phyloP scores from a whole-genome alignment of 2,888 invertebrate species.

The Lasioglossum calceatum region DNA sequence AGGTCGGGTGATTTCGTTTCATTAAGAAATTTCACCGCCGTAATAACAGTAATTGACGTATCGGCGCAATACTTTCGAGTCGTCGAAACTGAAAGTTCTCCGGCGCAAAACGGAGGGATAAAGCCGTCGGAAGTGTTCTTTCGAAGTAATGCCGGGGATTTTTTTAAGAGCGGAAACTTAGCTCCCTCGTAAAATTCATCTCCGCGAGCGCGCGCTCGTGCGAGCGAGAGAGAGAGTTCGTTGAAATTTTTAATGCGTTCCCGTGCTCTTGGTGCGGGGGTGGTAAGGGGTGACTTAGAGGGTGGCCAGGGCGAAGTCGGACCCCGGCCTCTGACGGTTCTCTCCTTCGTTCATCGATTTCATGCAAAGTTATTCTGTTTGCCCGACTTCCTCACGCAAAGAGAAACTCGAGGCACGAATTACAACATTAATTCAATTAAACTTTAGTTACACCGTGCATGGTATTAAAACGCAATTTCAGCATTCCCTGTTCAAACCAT shows the following conservation, averaged over 20 bases:
- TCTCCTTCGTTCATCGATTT: slow-evolving; percentile 55
- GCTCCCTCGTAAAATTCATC: slow-evolving; percentile 48
- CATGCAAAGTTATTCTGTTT: slow-evolving; percentile 61
- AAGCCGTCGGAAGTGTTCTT: slow-evolving; percentile 17
- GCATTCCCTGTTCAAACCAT: slow-evolving; percentile 33
- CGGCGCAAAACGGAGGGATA: slow-evolving; percentile 5
- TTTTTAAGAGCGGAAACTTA: slow-evolving; percentile 50
- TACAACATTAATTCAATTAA: slow-evolving; percentile 61
- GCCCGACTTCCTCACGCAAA: slow-evolving; percentile 55
- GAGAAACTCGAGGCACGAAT: slow-evolving; percentile 57
- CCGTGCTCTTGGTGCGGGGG: neutral
- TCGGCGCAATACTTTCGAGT: neutral
- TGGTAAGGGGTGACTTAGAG: neutral
- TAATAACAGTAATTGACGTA: neutral
- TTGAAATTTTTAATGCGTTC: slow-evolving; percentile 53
- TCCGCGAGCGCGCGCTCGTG: neutral
- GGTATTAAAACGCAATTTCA: slow-evolving; percentile 57
- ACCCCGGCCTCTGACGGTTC: slow-evolving; percentile 19
- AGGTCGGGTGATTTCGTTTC: neutral
- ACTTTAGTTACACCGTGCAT: slow-evolving; percentile 51
- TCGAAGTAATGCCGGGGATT: neutral
- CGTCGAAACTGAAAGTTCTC: slow-evolving; percentile 12
- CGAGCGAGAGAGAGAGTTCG: neutral
- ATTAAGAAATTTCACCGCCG: neutral
- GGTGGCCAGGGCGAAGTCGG: slow-evolving; percentile 26